phyloP scores from a whole-genome alignment of 2,113 vertebrate species.

The Verasper variegatus region DNA sequence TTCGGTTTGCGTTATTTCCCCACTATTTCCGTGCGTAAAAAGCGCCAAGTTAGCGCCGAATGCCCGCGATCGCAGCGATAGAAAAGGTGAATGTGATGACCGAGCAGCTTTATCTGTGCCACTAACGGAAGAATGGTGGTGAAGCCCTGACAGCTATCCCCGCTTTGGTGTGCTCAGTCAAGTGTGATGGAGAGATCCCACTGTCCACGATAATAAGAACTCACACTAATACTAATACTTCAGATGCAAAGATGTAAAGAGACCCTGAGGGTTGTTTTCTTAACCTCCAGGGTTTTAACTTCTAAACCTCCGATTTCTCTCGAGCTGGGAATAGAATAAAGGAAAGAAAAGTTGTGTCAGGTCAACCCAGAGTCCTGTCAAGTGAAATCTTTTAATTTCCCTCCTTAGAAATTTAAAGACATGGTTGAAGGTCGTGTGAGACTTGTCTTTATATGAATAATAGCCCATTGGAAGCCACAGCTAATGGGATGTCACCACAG shows the following conservation, averaged over 20 bases:
- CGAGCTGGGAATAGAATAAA: no score
- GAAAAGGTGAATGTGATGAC: slow-evolving; percentile 1
- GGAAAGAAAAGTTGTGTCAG: no score
- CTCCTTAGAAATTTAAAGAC: no score
- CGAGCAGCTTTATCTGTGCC: not conserved
- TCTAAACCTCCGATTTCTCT: no score
- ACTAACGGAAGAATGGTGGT: slow-evolving; percentile 14
- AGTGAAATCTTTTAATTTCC: no score
- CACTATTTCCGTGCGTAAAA: not conserved
- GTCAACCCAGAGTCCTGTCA: no score
- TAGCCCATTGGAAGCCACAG: not conserved
- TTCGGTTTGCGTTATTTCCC: slow-evolving; percentile 5
- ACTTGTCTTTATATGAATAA: not conserved
- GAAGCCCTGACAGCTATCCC: slow-evolving; percentile 59
- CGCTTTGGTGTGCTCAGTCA: slow-evolving; percentile 47
- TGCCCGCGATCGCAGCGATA: no score
- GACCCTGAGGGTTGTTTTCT: no score
- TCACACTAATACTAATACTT: not conserved
- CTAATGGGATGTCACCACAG: not conserved
- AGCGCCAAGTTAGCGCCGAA: not conserved
- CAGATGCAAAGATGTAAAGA: no score
- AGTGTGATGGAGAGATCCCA: slow-evolving; percentile 57
- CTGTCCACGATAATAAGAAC: slow-evolving; percentile 2
- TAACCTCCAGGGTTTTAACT: no score
- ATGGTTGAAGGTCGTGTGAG: not conserved